These are phyloP conservation scores for Pseudomugil gertrudae DNA, from an alignment of 2,797 vertebrate species.

Conservation along the genomic window DNA sequence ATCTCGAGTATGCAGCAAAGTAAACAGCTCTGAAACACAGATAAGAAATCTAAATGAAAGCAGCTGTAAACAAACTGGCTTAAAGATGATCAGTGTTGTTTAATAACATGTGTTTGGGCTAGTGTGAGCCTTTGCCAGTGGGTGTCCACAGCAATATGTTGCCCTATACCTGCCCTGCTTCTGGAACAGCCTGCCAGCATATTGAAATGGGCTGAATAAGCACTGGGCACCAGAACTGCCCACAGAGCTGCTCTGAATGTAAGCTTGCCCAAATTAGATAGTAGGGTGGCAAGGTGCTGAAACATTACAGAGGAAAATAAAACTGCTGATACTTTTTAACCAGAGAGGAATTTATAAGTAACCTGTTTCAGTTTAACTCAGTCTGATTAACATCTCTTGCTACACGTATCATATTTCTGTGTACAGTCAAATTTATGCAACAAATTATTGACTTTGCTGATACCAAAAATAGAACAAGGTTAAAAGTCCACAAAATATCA, in stretches of 20 bases:
- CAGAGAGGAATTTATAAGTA: not conserved
- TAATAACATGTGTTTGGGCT: too few species aligned
- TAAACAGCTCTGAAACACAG: conserved; percentile 91
- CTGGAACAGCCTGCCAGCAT: conserved; percentile 67
- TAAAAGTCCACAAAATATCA: not conserved
- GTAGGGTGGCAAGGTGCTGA: conserved; percentile 11
- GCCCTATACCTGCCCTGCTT: conserved; percentile 51
- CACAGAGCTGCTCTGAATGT: conserved; percentile 52
- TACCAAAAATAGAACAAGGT: conserved; percentile 36
- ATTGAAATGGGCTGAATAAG: conserved; percentile 76
- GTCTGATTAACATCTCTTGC: conserved; percentile 27
- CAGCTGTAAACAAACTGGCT: conserved; percentile 2
- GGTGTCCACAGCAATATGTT: conserved; percentile 60
- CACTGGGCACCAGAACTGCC: conserved; percentile 49
- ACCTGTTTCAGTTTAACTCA: conserved; percentile 2
- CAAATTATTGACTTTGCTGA: conserved; percentile 20
- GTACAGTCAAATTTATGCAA: not conserved
- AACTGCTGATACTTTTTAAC: conserved; percentile 63
- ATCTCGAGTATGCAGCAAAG: conserved; percentile 95
- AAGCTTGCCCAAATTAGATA: conserved; percentile 35
- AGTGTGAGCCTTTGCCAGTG: conserved; percentile 44
- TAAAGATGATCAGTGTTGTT: conserved; percentile 8
- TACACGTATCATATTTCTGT: not conserved
- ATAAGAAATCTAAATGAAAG: conserved; percentile 16
- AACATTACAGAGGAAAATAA: conserved; percentile 32